These are phyloP conservation scores for Corythaixoides concolor DNA, from an alignment of 2,113 vertebrate genomes.

Conservation along the genomic window DNA sequence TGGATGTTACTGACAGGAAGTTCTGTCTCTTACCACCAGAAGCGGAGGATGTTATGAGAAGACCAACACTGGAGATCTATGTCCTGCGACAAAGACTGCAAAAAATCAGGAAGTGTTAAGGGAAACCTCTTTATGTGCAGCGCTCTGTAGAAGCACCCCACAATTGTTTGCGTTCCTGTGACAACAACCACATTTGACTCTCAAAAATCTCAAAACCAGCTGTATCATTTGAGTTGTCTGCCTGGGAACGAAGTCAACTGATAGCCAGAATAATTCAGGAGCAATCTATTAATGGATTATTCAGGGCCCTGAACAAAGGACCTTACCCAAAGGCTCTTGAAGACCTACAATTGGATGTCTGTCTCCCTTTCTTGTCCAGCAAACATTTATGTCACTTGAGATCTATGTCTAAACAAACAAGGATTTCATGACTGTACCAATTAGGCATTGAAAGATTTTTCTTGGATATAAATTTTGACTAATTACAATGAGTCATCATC, in stretches of 20 bases:
- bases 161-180: background rate
- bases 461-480: background rate
- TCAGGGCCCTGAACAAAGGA: background rate
- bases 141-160: fast-evolving
- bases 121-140: background rate
- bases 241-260: background rate
- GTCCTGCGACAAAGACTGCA: background rate
- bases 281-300: background rate
- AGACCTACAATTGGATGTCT: background rate
- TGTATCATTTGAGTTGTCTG: background rate
- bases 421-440: background rate
- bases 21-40: background rate
- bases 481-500: background rate
- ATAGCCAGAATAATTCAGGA: background rate
- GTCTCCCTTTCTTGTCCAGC: background rate
- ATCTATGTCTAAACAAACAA: background rate
- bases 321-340: background rate
- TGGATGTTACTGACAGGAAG: background rate
- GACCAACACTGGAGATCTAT: background rate
- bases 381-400: background rate
- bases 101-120: background rate
- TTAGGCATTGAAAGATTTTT: background rate
- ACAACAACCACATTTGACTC: background rate
- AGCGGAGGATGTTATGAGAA: background rate
- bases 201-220: background rate